These are phyloP conservation scores for Pemphredon lugubris DNA, from an alignment of 2,888 invertebrate genomes.

Conservation along the genomic window DNA sequence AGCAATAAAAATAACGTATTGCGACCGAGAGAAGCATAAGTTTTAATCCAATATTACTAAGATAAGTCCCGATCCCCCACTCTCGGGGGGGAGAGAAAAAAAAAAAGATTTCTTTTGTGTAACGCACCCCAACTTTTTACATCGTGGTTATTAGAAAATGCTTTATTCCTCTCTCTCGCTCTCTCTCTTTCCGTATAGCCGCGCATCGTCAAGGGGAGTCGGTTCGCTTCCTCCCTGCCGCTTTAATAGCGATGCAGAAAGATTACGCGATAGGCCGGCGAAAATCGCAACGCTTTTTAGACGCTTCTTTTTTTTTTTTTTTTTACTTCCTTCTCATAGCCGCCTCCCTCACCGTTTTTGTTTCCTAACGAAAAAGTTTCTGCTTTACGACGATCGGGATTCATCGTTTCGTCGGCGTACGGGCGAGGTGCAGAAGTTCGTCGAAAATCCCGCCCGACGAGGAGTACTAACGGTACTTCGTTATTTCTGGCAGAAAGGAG, in stretches of 20 bases:
- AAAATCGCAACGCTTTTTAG: constrained; percentile 17
- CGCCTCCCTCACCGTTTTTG: too few species aligned
- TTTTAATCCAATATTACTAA: constrained; percentile 81
- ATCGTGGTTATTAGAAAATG: constrained; percentile 81
- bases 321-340: too few species aligned
- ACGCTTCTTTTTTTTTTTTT: too few species aligned
- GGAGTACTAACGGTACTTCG: constrained; percentile 18
- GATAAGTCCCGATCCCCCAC: constrained; percentile 75
- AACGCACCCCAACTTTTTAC: constrained; percentile 78
- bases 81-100: too few species aligned
- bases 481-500: constrained; percentile 39
- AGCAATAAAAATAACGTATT: constrained; percentile 82
- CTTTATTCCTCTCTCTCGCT: too few species aligned
- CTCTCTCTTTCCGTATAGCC: constrained; percentile 52
- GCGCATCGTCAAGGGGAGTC: constrained; percentile 16
- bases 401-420: too few species aligned
- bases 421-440: neutral
- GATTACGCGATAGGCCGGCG: too few species aligned
- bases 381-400: too few species aligned
- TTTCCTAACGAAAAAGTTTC: too few species aligned
- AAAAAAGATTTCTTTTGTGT: constrained; percentile 80
- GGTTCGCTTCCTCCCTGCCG: constrained; percentile 23
- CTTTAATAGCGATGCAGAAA: constrained; percentile 44
- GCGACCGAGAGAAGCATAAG: constrained; percentile 80
- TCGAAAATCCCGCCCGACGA: neutral